Base-by-base conservation (phyloP, 2,113 vertebrate genomes). In the Axis porcinus region DNA sequence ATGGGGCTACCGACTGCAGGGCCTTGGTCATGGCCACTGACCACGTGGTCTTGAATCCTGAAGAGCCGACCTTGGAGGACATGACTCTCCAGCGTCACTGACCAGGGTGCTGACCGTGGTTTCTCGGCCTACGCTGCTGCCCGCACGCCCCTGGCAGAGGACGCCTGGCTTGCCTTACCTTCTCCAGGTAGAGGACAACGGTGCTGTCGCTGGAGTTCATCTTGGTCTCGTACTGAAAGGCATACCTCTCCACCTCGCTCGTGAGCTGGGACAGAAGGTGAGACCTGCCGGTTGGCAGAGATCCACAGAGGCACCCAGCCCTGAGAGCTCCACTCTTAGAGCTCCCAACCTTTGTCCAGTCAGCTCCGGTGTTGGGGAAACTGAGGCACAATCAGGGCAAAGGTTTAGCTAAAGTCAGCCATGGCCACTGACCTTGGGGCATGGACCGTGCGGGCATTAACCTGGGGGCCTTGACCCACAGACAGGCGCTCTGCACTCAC, bases 161-260 rank as follows among this genome's bases (percentile, higher is more conserved):
- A 28, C 50, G 23, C 40, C 30, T 5, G 7, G 79, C 28, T 36
- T 16, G 40, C 45, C 96, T 97, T 98, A 99, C 99, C 99, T 99
- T 99, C 89, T 99, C 99, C 83, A 99, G 97, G 98, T 99, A 99
- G 85, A 99, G 96, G 97, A 99, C 99, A 23, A 99, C 97, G 0
- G 99, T 99, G 82, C 98, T 99, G 93, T 99, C 96, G 54, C 99
- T 99, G 97, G 99, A 95, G 83, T 98, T 98, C 36, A 98, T 99
- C 13, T 99, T 99, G 33, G 98, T 97, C 98, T 99, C 97, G 54
- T 99, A 99, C 93, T 99, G 98, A 81, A 88, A 99, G 85, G 99
- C 98, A 57, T 99, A 99, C 81, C 92, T 98, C 89, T 99, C 99
- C 98, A 99, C 98, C 1, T 99, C 98, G 94, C 97, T 99, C 3